These are phyloP conservation scores for Bhutanitis thaidina DNA, from an alignment of 2,888 invertebrate genomes.

Conservation along the genomic window DNA sequence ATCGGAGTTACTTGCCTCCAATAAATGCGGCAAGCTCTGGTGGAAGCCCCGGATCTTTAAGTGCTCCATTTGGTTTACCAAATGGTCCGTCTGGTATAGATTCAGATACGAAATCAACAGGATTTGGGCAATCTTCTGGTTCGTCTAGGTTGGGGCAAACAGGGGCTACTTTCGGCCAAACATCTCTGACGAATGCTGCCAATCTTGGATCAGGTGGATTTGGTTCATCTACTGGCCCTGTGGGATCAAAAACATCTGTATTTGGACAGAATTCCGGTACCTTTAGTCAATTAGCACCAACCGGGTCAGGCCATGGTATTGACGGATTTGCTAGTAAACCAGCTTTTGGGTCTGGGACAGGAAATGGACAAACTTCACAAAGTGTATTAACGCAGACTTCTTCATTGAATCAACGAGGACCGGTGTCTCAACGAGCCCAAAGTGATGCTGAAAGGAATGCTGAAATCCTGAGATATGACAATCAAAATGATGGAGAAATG, in stretches of 20 bases:
- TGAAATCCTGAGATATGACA: constrained; percentile 59
- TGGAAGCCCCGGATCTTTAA: constrained; percentile 61
- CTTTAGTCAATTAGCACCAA: constrained; percentile 12
- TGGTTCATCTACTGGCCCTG: constrained; percentile 7
- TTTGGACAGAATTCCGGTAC: background rate
- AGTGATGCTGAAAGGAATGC: constrained; percentile 59
- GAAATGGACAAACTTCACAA: constrained; percentile 1
- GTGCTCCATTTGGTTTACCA: constrained; percentile 41
- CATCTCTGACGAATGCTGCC: constrained; percentile 11
- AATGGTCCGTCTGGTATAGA: constrained; percentile 16
- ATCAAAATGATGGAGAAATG: constrained; percentile 61
- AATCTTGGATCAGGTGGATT: constrained; percentile 8
- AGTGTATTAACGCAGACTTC: constrained; percentile 7
- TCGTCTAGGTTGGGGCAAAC: background rate
- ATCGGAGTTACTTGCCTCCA: constrained; percentile 69
- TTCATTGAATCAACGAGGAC: constrained; percentile 26
- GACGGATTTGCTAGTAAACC: constrained; percentile 3
- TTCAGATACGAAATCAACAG: constrained; percentile 1
- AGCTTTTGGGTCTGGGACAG: constrained; percentile 5
- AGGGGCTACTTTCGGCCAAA: background rate
- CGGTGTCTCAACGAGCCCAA: constrained; percentile 45
- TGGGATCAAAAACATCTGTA: constrained; percentile 26
- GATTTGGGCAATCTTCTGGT: constrained; percentile 5
- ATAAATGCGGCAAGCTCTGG: constrained; percentile 60
- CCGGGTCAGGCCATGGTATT: background rate